These are phyloP conservation scores for Spilogale gracilis DNA, from an alignment of 2,113 vertebrate genomes.

Conservation along the genomic window DNA sequence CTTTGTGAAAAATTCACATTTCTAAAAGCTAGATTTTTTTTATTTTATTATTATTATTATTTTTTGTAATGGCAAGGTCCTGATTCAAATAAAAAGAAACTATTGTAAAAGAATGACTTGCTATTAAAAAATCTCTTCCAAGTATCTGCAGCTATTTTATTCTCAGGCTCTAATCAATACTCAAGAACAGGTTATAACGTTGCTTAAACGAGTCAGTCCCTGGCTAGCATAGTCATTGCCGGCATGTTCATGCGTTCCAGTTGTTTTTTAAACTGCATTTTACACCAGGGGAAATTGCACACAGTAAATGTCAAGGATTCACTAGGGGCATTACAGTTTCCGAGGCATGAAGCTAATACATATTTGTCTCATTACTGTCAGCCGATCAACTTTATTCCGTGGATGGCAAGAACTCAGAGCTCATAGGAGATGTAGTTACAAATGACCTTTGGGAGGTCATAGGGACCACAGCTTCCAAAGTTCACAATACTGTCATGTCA, in stretches of 20 bases:
- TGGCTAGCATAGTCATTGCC: slow-evolving; percentile 77
- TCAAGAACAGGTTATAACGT: slow-evolving; percentile 66
- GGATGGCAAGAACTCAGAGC: slow-evolving; percentile 77
- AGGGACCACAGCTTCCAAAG: slow-evolving; percentile 81
- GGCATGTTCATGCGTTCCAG: slow-evolving; percentile 69
- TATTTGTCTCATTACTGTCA: slow-evolving; percentile 91
- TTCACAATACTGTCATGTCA: slow-evolving; percentile 47
- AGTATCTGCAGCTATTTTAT: slow-evolving; percentile 60
- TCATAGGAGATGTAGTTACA: slow-evolving; percentile 84
- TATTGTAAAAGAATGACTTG: not conserved
- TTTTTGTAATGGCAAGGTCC: not conserved
- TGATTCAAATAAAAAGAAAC: slow-evolving; percentile 40
- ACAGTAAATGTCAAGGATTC: slow-evolving; percentile 89
- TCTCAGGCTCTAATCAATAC: slow-evolving; percentile 37
- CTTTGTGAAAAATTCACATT: not conserved
- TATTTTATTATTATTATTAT: not conserved
- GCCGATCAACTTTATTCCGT: slow-evolving; percentile 84
- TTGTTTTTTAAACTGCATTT: slow-evolving; percentile 85
- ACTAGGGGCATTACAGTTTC: slow-evolving; percentile 86
- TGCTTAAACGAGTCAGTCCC: slow-evolving; percentile 67
- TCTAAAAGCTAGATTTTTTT: not conserved
- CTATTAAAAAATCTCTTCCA: slow-evolving; percentile 58
- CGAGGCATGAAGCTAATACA: slow-evolving; percentile 89
- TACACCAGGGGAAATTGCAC: slow-evolving; percentile 86
- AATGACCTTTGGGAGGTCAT: slow-evolving; percentile 85